These are phyloP conservation scores for Callinectes sapidus DNA, from an alignment of 2,888 invertebrate species.

Conservation along the genomic window DNA sequence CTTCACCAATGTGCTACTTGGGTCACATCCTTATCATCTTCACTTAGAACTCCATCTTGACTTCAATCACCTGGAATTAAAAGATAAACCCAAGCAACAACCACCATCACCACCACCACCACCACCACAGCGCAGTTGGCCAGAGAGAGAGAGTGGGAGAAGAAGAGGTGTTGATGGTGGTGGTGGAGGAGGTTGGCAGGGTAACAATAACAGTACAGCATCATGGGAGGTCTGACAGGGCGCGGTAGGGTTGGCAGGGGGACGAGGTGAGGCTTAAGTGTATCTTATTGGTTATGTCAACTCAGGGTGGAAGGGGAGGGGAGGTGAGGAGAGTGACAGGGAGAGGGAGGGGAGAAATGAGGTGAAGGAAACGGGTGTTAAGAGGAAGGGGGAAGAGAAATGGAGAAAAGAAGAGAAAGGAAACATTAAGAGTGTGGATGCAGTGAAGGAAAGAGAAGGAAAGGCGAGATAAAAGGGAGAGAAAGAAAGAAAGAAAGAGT, in stretches of 20 bases:
- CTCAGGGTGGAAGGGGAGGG: background rate
- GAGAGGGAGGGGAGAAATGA: background rate
- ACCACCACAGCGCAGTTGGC: background rate
- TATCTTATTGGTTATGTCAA: conserved; percentile 20
- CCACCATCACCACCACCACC: background rate
- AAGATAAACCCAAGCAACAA: background rate
- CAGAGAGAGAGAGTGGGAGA: too few species aligned
- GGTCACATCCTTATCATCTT: background rate
- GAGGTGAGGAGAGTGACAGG: background rate
- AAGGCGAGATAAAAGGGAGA: background rate
- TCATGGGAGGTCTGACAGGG: conserved; percentile 25
- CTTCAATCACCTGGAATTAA: background rate
- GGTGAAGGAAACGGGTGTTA: background rate
- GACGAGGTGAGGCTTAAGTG: background rate
- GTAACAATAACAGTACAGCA: background rate
- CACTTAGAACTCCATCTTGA: background rate
- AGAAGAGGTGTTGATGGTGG: background rate
- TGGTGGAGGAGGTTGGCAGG: background rate
- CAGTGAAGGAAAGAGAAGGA: background rate
- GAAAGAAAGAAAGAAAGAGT: background rate
- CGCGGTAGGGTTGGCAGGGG: conserved; percentile 4
- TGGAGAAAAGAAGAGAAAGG: background rate
- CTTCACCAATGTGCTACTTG: background rate
- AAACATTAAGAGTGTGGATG: background rate
- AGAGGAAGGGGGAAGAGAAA: background rate